These are phyloP conservation scores for Isaurus tuberculatus DNA, from an alignment of 92 coral and sea anemone genomes.

Conservation along the genomic window DNA sequence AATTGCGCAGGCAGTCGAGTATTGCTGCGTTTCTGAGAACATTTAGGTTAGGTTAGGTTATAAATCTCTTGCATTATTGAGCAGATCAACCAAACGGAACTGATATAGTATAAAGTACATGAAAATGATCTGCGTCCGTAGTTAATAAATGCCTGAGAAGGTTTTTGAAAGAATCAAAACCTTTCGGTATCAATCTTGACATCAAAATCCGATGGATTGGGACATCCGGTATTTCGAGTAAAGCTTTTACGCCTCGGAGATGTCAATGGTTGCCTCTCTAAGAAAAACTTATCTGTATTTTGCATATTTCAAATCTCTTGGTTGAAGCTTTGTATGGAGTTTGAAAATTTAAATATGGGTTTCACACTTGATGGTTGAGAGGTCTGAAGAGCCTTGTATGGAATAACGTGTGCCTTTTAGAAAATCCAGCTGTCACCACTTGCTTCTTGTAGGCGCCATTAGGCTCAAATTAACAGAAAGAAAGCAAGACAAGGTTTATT, in stretches of 20 bases:
- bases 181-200: conserved; percentile 38
- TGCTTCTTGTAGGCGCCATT: background rate
- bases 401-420: conserved; percentile 9
- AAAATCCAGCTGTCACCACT: conserved; percentile 37
- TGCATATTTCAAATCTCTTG: conserved; percentile 10
- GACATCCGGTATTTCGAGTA: conserved; percentile 36
- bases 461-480: conserved; percentile 8
- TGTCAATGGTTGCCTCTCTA: conserved; percentile 15
- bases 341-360: conserved; percentile 12
- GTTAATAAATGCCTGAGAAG: conserved; percentile 8
- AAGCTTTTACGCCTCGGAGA: conserved; percentile 32
- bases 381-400: conserved; percentile 9
- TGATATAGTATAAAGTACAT: background rate
- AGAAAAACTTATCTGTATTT: conserved; percentile 1
- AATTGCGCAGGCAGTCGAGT: background rate
- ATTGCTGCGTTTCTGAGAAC: background rate
- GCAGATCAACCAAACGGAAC: background rate
- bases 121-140: background rate
- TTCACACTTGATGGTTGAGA: conserved; percentile 24
- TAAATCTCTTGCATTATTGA: background rate
- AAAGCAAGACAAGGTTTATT: conserved; percentile 3
- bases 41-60: background rate
- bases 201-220: conserved; percentile 33
- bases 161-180: conserved; percentile 5
- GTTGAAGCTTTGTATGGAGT: background rate